Evolutionary conservation across 2,797 vertebrate genomes (phyloP), one percentile per base, ranked within the genome.

Genomic region (Crenichthys baileyi): DNA sequence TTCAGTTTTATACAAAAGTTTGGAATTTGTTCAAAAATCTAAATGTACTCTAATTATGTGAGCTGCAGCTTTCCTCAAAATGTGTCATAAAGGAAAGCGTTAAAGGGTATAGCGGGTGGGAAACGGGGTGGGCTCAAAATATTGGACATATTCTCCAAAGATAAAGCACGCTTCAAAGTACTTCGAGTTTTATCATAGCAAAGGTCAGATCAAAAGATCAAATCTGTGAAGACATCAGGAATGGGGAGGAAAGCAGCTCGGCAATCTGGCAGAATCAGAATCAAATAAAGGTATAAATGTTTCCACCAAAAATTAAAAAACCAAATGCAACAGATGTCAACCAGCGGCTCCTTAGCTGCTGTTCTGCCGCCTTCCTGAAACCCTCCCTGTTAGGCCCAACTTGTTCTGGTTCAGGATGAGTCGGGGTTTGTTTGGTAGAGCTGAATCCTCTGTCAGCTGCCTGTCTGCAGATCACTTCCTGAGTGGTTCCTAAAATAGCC

Each of bases 401-500:
- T 70, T 87, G 80, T 83, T 88, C 83, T 83, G 70, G 75, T 80
- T 70, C 5, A 18, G 41, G 85, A 85, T 75, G 84, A 81, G 76
- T 74, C 76, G 82, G 83, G 73, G 67, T 56, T 68, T 63, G 80
- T 85, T 90, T 76, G 76, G 85, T 84, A 81, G 82, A 78, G 75
- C 81, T 81, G 79, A 91, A 71, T 73, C 44, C 84, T 87, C 84
- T 18, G 83, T 91, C 84, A 88, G 83, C 81, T 83, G 87, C 85
- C 88, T 67, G 86, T 84, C 91, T 90, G 85, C 87, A 92, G 84
- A 93, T 93, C 91, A 93, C 92, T 95, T 95, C 93, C 94, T 95
- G 93, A 92, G 94, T 90, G 80, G 76, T 77, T 93, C 93, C 89
- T 80, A 90, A 94, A 95, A 94, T 94, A 95, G 92, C 83, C 79